phyloP scores from a whole-genome alignment of 2,113 vertebrate species.

The Oxygymnocypris stewartii region DNA sequence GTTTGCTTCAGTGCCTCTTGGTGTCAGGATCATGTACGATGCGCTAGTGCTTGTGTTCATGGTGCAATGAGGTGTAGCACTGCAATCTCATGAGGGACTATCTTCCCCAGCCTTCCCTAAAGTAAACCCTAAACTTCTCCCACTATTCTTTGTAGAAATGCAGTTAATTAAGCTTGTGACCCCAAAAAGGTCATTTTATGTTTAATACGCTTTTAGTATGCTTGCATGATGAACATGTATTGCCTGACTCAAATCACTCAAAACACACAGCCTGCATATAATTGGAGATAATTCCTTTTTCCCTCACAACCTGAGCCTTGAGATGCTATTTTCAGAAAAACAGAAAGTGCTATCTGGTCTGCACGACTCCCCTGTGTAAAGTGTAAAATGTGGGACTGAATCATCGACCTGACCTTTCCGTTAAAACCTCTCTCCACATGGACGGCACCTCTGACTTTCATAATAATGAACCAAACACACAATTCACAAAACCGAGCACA shows the following conservation, averaged over 20 bases:
- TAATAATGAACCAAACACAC: constrained; percentile 54
- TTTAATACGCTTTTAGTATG: background rate
- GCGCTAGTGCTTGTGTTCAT: constrained; percentile 28
- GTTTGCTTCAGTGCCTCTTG: background rate
- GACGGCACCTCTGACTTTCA: constrained; percentile 42
- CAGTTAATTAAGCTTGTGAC: background rate
- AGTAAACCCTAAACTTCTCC: background rate
- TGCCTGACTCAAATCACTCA: background rate
- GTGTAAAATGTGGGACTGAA: constrained; percentile 52
- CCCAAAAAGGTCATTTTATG: background rate
- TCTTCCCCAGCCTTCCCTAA: background rate
- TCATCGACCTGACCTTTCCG: constrained; percentile 67
- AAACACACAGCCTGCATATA: background rate
- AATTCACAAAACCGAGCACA: constrained; percentile 49
- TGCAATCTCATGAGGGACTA: background rate
- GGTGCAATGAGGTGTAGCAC: background rate
- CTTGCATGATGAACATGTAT: background rate
- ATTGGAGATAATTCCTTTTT: background rate
- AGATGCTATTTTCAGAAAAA: constrained; percentile 25
- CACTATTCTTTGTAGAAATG: background rate
- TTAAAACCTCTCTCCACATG: constrained; percentile 39
- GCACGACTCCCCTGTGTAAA: background rate
- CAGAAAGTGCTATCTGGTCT: constrained; percentile 11
- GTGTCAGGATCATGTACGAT: constrained; percentile 35
- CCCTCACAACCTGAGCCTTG: background rate